Base-by-base conservation (phyloP, 2,888 invertebrate genomes). In the Ormyrus nitidulus region DNA sequence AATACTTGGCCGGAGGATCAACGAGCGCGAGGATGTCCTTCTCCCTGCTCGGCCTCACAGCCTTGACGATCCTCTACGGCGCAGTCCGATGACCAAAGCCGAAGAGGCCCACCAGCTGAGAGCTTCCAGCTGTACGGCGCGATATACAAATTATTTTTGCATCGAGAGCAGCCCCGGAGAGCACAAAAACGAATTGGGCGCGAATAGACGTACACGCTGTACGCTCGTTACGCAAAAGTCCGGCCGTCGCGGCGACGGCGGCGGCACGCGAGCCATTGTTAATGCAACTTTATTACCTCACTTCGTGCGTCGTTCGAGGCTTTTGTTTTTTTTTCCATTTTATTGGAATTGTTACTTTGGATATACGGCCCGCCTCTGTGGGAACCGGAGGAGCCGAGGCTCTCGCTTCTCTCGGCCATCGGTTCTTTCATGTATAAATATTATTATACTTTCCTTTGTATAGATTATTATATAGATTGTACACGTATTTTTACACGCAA, bases 1-100 rank as follows among this genome's bases (percentile, higher is more conserved):
- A 89, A 82, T 85, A 88, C 78, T 75, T 85, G 78, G 89, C 90
- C n/a, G 88, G 85, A 59, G 85, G 84, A 56, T 84, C 83, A 58
- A 80, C 19, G 77, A 81, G 53, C 72, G 9, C n/a, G 49, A 66
- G 48, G 9, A 19, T 9, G 5, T 64, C 74, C 4, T 62, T n/a
- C 8, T 19, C 44, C 13, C 8, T 77, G n/a, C 49, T 73, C 34
- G 69, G 54, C 5, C 11, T 77, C 10, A 46, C 53, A 6, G 1
- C 71, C 10, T 49, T 75, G 10, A 10, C 62, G 10, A 34, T 13
- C 0, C 2, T 70, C 5, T 46, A 54, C 49, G 49, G 53, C 11
- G 61, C 64, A 7, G 56, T 77, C 0, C 80, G 80, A 68, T 80
- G 80, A 80, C 76, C 69, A 48, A 48, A 54, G 4, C 34, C 34